A percentile compares a stretch with the other conserved stretches of the same genome.
Evolutionary conservation across 1,140 invertebrate species (phyloP).

Genomic region (Frieseomelitta varia): DNA sequence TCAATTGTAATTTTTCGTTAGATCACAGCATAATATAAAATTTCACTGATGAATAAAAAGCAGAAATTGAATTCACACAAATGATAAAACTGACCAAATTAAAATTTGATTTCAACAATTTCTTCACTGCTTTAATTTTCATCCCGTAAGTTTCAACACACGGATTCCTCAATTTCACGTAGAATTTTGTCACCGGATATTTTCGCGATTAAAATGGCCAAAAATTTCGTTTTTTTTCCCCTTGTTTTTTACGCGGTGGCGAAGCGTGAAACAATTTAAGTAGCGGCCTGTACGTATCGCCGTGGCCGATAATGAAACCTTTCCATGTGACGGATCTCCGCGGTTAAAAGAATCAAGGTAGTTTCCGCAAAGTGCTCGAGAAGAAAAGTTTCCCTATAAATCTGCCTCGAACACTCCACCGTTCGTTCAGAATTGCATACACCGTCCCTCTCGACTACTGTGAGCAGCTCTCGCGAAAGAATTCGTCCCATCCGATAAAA

Average conservation of each 20-base stretch:
- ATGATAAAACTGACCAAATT: too few relatives aligned
- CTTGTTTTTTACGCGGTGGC: not conserved
- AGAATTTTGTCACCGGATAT: too few relatives aligned
- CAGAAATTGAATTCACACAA: too few relatives aligned
- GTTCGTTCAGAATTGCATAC: conserved; percentile 42
- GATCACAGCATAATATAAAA: too few relatives aligned
- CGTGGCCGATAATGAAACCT: conserved; percentile 27
- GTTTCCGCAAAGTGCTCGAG: conserved; percentile 25
- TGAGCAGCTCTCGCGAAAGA: not conserved
- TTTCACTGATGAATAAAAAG: too few relatives aligned
- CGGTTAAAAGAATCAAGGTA: conserved; percentile 43
- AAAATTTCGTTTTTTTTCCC: not conserved
- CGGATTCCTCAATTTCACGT: not conserved
- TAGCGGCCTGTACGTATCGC: not conserved
- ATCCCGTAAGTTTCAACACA: too few relatives aligned
- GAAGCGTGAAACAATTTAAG: conserved; percentile 29
- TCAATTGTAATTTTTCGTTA: too few relatives aligned
- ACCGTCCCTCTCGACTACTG: not conserved
- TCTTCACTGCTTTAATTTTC: too few relatives aligned
- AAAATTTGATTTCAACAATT: too few relatives aligned
- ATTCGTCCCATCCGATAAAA: conserved; percentile 15
- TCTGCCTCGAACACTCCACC: conserved; percentile 30
- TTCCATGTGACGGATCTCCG: conserved; percentile 27
- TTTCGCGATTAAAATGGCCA: not conserved
- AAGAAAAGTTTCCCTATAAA: conserved; percentile 49